Evolutionary conservation across 2,888 invertebrate species (phyloP).

Genomic region (Eubasilissa splendida): DNA sequence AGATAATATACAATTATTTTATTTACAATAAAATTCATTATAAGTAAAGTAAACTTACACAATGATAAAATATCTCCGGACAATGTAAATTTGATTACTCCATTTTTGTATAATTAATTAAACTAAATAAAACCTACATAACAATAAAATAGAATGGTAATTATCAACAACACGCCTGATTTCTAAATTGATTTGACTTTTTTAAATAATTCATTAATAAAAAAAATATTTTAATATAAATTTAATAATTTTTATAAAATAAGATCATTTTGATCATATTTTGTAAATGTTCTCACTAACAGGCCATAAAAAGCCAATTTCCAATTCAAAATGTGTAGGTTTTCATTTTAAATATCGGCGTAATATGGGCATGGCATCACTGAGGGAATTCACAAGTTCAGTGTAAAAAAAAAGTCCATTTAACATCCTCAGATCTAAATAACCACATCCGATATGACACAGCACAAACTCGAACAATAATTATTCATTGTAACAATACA

Average conservation of each 20-base stretch:
- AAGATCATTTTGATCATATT: neutral
- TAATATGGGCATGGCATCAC: too few relatives aligned
- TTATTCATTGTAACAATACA: too few relatives aligned
- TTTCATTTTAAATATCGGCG: too few relatives aligned
- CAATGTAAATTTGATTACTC: neutral
- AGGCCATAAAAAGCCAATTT: neutral
- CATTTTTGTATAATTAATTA: neutral
- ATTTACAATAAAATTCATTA: neutral
- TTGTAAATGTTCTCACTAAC: neutral
- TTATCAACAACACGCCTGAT: neutral
- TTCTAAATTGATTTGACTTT: neutral
- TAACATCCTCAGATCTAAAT: too few relatives aligned
- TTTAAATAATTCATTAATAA: slow-evolving; percentile 8
- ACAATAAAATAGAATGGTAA: slow-evolving; percentile 26
- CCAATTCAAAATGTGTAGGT: neutral
- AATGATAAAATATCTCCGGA: neutral
- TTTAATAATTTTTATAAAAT: neutral
- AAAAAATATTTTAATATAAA: slow-evolving; percentile 18
- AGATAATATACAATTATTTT: neutral
- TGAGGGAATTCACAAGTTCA: too few relatives aligned
- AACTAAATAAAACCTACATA: slow-evolving; percentile 40
- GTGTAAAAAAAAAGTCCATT: too few relatives aligned
- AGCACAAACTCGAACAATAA: too few relatives aligned
- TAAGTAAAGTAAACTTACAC: neutral
- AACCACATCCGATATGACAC: too few relatives aligned